Evolutionary conservation across 2,113 vertebrate species (phyloP), one percentile per base, ranked within the genome.

Genomic region (Phalacrocorax pelagicus): DNA sequence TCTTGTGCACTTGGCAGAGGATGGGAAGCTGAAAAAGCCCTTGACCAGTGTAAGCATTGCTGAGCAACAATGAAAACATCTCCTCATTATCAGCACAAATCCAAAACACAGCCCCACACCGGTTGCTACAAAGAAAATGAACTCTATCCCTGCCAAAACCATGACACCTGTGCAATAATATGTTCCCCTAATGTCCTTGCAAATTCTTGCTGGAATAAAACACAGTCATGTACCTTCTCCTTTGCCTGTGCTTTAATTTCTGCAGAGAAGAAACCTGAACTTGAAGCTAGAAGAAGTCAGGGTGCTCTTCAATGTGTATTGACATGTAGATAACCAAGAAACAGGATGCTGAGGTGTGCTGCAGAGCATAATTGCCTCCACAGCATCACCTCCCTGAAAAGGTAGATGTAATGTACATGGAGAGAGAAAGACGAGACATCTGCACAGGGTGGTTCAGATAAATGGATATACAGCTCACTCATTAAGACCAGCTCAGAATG

Each of bases 381-480:
- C 26, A 61, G 11, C 4, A 40, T 57, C 19, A 57, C 9, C 3
- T 71, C 7, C 65, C 15, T 77, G n/a, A 78, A 55, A 55, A 72
- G 26, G 18, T 12, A 49, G 2, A 17, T 74, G 6, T 10, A 58
- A 52, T 44, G 10, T 20, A 36, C 1, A 3, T 3, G 7, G 24
- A 44, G 26, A 77, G 14, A 42, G n/a, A n/a, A 92, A 81, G 65
- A 65, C 0, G 1, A 66, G 36, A 38, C 8, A 27, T 6, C 36
- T 49, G 27, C 47, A 40, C 3, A 24, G 38, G 6, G 6, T 67
- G 18, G 7, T 24, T 89, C n/a, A 72, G n/a, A 63, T 29, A 72
- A 46, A 51, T 20, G 40, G 36, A 20, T 21, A 20, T 27, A 36
- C n/a, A 75, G 1, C 6, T 88, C 0, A 0, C 26, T 91, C 57